phyloP scores from a whole-genome alignment of 2,797 vertebrate species.

The Syngnathus rostellatus region DNA sequence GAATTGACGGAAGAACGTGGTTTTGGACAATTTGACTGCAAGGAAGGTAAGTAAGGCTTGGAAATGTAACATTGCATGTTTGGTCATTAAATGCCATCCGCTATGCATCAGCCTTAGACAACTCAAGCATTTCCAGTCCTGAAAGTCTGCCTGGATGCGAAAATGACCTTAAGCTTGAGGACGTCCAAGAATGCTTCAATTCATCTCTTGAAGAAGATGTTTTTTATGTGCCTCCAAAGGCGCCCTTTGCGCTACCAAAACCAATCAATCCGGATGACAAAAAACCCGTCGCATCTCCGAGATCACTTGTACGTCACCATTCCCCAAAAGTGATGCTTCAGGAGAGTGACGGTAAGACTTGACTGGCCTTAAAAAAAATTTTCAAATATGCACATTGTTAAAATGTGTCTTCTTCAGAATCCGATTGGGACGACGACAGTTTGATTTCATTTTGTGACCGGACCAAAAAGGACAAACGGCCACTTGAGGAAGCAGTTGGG shows the following conservation, averaged over 20 bases:
- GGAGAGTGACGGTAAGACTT: conserved; percentile 47
- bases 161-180: conserved; percentile 22
- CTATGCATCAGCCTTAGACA: conserved; percentile 67
- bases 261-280: conserved; percentile 20
- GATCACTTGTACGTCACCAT: conserved; percentile 36
- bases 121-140: conserved; percentile 59
- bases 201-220: conserved; percentile 32
- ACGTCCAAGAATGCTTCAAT: conserved; percentile 22
- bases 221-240: conserved; percentile 9
- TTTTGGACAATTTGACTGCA: conserved; percentile 72
- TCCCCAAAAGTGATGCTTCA: conserved; percentile 30
- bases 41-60: conserved; percentile 71
- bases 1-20: conserved; percentile 76
- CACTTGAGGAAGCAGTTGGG: conserved; percentile 24
- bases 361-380: background rate
- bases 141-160: conserved; percentile 46
- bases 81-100: background rate
- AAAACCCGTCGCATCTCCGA: conserved; percentile 11
- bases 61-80: background rate
- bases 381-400: background rate
- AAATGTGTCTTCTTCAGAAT: conserved; percentile 40
- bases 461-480: conserved; percentile 31
- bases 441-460: conserved; percentile 18
- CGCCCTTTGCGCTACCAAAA: conserved; percentile 20
- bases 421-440: conserved; percentile 61